Percentiles rank a stretch among this genome's conserved stretches.
Conservation (phyloP, 2,888 invertebrate species). For the Lydus trimaculatus region DNA sequence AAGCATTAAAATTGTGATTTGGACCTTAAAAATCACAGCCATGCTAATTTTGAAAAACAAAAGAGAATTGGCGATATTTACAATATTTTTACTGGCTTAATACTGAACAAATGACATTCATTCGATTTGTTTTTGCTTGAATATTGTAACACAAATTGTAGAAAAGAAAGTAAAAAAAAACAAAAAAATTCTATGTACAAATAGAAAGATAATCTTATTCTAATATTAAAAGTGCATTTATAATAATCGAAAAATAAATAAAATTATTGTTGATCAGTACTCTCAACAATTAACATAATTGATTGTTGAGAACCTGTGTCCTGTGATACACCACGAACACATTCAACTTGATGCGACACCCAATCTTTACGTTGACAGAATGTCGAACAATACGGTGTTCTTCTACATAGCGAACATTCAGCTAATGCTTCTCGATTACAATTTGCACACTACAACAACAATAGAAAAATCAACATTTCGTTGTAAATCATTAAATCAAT, state of each 20-base stretch:
- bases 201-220: background rate
- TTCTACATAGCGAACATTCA: conserved; percentile 85
- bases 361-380: conserved; percentile 92
- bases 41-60: conserved; percentile 11
- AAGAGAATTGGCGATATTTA: background rate
- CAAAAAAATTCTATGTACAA: background rate
- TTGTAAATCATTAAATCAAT: background rate
- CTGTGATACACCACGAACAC: conserved; percentile 72
- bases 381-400: conserved; percentile 88
- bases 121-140: no score
- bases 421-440: conserved; percentile 88
- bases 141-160: no score
- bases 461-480: background rate
- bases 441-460: conserved; percentile 77
- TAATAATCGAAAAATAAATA: background rate
- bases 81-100: background rate
- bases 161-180: background rate
- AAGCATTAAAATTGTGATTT: conserved; percentile 5
- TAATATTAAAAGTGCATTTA: background rate
- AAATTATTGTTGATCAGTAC: conserved; percentile 67
- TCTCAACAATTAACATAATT: conserved; percentile 87
- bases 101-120: background rate
- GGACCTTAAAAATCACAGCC: conserved; percentile 11
- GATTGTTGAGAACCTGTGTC: conserved; percentile 71
- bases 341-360: conserved; percentile 86